Evolutionary conservation across 2,888 invertebrate genomes (phyloP).

Genomic region (Protophormia terraenovae): DNA sequence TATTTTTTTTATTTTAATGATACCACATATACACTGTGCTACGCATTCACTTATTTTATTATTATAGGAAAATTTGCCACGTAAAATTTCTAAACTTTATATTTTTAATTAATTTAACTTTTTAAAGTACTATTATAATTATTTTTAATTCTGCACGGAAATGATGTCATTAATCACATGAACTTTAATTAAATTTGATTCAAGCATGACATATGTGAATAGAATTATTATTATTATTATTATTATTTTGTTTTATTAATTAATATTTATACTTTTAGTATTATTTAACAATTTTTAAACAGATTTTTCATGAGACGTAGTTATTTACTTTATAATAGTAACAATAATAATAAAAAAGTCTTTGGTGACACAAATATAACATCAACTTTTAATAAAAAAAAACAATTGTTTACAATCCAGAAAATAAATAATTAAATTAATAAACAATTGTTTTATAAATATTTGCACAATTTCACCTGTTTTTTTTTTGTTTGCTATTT

Average conservation of each 20-base stretch:
- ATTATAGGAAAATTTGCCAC: too few species aligned
- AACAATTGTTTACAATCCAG: background rate
- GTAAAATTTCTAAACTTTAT: too few species aligned
- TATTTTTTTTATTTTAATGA: too few species aligned
- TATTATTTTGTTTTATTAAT: background rate
- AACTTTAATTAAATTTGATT: background rate
- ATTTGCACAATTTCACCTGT: conserved; percentile 17
- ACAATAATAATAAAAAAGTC: background rate
- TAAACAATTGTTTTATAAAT: background rate
- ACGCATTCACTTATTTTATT: too few species aligned
- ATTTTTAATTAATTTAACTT: too few species aligned
- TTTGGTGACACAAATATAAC: background rate
- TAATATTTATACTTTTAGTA: background rate
- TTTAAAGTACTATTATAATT: background rate
- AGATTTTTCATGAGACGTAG: background rate
- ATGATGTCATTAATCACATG: background rate
- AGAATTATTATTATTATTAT: background rate
- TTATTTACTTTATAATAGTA: too few species aligned
- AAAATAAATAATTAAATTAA: conserved; percentile 1
- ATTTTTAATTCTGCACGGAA: background rate
- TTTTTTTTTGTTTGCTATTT: background rate
- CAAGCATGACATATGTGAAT: background rate
- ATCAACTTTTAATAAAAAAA: background rate
- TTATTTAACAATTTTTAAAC: background rate
- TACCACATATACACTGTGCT: too few species aligned